phyloP scores from a whole-genome alignment of 2,888 invertebrate genomes.

The Thysanoteuthis rhombus region DNA sequence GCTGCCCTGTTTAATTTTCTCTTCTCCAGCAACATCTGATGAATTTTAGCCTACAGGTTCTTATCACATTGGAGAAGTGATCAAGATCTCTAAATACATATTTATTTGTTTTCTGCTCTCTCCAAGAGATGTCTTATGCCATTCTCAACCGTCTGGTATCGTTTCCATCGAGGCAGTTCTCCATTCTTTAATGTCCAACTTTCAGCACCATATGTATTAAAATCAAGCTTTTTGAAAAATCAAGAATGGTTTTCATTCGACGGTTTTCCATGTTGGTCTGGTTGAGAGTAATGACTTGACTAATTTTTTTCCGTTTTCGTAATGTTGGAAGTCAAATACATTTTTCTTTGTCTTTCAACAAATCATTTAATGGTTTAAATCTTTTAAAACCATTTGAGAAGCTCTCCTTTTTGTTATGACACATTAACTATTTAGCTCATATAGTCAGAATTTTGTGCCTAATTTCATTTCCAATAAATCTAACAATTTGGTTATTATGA shows the following conservation, averaged over 20 bases:
- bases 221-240: too few species aligned
- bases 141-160: too few species aligned
- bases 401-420: neutral
- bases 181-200: too few species aligned
- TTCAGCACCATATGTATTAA: too few species aligned
- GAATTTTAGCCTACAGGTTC: too few species aligned
- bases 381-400: neutral
- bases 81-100: too few species aligned
- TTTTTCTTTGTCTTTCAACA: neutral
- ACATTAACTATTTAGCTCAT: neutral
- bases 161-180: too few species aligned
- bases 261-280: neutral
- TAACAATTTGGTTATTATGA: neutral
- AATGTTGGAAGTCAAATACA: neutral
- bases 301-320: neutral
- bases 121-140: too few species aligned
- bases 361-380: neutral
- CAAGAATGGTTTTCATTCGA: neutral
- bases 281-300: neutral
- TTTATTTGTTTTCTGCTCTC: too few species aligned
- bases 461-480: neutral
- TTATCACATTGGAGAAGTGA: too few species aligned
- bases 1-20: too few species aligned
- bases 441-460: neutral
- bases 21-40: too few species aligned